Evolutionary conservation across 2,888 invertebrate species (phyloP).

Genomic region (Polydrusus tereticollis): DNA sequence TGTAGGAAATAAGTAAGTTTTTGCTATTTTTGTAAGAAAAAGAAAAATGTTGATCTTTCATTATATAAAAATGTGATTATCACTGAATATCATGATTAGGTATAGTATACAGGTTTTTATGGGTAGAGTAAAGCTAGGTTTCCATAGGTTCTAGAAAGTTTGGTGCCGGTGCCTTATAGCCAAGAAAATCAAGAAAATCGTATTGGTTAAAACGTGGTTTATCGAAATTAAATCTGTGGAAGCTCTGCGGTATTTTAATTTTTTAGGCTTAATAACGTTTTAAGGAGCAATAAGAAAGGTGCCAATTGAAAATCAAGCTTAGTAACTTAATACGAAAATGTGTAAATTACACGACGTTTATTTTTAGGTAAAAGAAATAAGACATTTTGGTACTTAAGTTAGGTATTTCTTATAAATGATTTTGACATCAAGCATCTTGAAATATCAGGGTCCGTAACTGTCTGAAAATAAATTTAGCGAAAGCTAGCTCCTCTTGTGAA

Average conservation of each 20-base stretch:
- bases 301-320: slow-evolving; percentile 10
- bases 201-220: slow-evolving; percentile 42
- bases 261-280: neutral
- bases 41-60: too few relatives aligned
- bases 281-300: slow-evolving; percentile 14
- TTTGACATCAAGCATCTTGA: neutral
- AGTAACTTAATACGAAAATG: slow-evolving; percentile 16
- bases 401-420: neutral
- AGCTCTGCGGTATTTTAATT: slow-evolving; percentile 32
- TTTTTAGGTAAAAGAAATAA: slow-evolving; percentile 8
- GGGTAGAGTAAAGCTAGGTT: slow-evolving; percentile 34
- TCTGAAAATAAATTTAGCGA: neutral
- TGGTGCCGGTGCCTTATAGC: slow-evolving; percentile 64
- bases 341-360: slow-evolving; percentile 20
- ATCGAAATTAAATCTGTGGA: slow-evolving; percentile 40
- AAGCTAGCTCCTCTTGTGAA: neutral
- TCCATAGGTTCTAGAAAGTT: slow-evolving; percentile 52
- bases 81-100: too few relatives aligned
- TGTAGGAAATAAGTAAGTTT: too few relatives aligned
- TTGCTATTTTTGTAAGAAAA: too few relatives aligned
- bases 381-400: slow-evolving; percentile 1
- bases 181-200: slow-evolving; percentile 45
- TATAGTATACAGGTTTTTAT: slow-evolving; percentile 38
- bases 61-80: too few relatives aligned
- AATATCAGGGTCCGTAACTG: neutral